A percentile compares a stretch with the other conserved stretches of the same genome.
These are phyloP conservation scores for Spermophilus dauricus DNA, from an alignment of 2,113 vertebrate genomes.

Conservation along the genomic window DNA sequence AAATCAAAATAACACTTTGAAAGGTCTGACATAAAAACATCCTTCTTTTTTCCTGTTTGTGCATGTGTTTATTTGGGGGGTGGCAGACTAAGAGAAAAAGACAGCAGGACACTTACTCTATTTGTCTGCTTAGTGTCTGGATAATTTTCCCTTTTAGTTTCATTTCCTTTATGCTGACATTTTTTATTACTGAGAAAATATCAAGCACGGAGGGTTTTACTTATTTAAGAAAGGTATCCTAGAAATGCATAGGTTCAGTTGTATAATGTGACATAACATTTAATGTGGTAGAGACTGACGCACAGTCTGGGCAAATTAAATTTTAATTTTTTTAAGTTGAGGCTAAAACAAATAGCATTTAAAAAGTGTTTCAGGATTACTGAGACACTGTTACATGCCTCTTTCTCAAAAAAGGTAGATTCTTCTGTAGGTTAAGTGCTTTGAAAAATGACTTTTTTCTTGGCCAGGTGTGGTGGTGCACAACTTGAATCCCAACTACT, in stretches of 20 bases:
- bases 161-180: background rate
- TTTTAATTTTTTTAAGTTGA: background rate
- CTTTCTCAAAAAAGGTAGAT: background rate
- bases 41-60: background rate
- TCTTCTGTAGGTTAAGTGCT: background rate
- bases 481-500: too few species aligned
- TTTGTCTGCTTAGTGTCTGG: background rate
- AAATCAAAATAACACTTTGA: background rate
- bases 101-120: too few species aligned
- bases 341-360: background rate
- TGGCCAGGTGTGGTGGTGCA: too few species aligned
- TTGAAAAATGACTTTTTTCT: background rate
- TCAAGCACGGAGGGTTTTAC: background rate
- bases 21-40: too few species aligned
- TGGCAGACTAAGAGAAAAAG: background rate
- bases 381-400: background rate
- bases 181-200: background rate
- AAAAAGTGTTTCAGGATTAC: background rate
- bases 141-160: background rate
- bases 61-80: fast-evolving
- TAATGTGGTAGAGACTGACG: too few species aligned
- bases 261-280: background rate
- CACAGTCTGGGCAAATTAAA: background rate
- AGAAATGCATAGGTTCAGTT: background rate
- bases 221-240: background rate